phyloP scores from a whole-genome alignment of 2,888 invertebrate genomes.

The Diplolepis rosae region DNA sequence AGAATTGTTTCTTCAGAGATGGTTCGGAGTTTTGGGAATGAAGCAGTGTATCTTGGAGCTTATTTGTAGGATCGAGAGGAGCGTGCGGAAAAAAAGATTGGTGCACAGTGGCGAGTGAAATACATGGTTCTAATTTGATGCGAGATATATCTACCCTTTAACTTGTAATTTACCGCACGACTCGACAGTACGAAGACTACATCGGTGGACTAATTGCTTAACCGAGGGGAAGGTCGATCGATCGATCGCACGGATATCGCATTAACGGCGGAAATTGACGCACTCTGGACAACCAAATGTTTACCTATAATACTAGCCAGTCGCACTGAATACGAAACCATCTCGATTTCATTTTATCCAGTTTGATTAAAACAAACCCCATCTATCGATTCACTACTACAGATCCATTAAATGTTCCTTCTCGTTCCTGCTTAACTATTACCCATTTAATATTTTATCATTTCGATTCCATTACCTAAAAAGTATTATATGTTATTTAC shows the following conservation, averaged over 20 bases:
- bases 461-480: constrained; percentile 4
- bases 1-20: too few species aligned
- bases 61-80: neutral
- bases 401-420: constrained; percentile 3
- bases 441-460: constrained; percentile 22
- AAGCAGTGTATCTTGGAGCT: neutral
- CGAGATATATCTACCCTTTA: constrained; percentile 4
- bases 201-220: constrained; percentile 22
- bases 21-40: neutral
- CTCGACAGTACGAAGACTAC: constrained; percentile 20
- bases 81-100: neutral
- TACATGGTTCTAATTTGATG: constrained; percentile 23
- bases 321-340: constrained; percentile 41
- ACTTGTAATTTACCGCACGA: constrained; percentile 30
- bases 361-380: constrained; percentile 34
- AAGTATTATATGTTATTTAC: constrained; percentile 2
- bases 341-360: constrained; percentile 38
- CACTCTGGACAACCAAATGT: constrained; percentile 44
- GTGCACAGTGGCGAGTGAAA: constrained; percentile 27
- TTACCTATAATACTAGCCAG: constrained; percentile 40
- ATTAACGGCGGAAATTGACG: constrained; percentile 48
- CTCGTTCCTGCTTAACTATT: neutral
- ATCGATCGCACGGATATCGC: constrained; percentile 44
- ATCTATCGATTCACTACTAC: neutral
- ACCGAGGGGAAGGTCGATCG: constrained; percentile 31